Percentiles rank a stretch among this genome's conserved stretches.
These are phyloP conservation scores for Rostratula benghalensis DNA, from an alignment of 2,113 vertebrate species.

Conservation along the genomic window DNA sequence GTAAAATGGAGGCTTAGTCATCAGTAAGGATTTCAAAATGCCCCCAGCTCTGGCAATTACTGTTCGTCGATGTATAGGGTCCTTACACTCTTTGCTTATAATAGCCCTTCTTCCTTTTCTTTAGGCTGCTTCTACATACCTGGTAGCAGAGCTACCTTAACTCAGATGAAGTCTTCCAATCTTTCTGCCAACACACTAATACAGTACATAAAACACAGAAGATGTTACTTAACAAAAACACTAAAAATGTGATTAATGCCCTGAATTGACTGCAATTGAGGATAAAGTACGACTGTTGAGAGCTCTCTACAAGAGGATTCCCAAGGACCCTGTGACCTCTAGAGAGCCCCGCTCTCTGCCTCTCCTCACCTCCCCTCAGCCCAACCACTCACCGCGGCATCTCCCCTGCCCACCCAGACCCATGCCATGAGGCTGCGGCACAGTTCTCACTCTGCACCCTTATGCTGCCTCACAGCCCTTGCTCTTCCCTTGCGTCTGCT, in stretches of 20 bases:
- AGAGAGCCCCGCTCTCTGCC: background rate
- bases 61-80: background rate
- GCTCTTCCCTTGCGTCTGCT: background rate
- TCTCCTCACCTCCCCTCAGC: background rate
- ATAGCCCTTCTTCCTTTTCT: background rate
- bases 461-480: background rate
- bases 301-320: background rate
- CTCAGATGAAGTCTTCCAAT: background rate
- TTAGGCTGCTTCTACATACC: background rate
- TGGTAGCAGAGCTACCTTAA: background rate
- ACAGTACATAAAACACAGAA: background rate
- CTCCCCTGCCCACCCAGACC: no score
- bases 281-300: background rate
- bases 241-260: background rate
- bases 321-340: no score
- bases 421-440: fast-evolving
- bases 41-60: background rate
- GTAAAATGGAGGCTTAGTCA: background rate
- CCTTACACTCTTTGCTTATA: background rate
- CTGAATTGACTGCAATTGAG: background rate
- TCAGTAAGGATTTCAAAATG: background rate
- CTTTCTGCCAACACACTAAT: background rate
- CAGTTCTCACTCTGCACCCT: background rate
- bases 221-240: background rate
- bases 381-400: fast-evolving